phyloP scores from a whole-genome alignment of 2,797 vertebrate genomes.

The Sebastes diploproa region DNA sequence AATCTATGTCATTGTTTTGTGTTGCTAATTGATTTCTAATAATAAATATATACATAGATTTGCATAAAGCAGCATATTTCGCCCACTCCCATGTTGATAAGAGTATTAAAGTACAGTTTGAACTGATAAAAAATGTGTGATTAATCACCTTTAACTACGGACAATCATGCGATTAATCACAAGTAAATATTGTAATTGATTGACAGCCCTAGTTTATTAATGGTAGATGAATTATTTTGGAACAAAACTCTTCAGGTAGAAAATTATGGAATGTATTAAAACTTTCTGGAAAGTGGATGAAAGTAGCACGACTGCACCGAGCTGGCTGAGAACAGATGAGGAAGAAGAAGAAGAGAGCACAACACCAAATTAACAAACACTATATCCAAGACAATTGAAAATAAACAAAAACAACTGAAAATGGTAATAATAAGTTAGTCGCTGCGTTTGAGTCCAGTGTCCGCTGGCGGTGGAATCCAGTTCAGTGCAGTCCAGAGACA shows the following conservation, averaged over 20 bases:
- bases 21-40: no score
- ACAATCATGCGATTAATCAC: no score
- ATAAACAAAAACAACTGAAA: neutral
- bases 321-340: slow-evolving; percentile 14
- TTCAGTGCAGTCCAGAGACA: slow-evolving; percentile 42
- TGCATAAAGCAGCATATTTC: no score
- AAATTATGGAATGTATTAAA: slow-evolving; percentile 60
- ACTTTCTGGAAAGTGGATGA: slow-evolving; percentile 30
- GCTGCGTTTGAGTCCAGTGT: slow-evolving; percentile 5
- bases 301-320: slow-evolving; percentile 11
- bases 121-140: no score
- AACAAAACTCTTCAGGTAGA: slow-evolving; percentile 54
- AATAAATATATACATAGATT: no score
- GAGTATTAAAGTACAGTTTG: no score
- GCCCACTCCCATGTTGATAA: no score
- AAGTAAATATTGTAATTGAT: no score
- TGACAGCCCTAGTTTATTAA: no score
- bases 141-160: no score
- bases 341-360: slow-evolving; percentile 15
- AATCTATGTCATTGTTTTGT: no score
- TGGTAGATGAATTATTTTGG: neutral
- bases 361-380: slow-evolving; percentile 36
- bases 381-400: neutral
- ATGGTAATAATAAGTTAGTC: slow-evolving; percentile 23
- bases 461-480: slow-evolving; percentile 15